Percentiles rank a stretch among this genome's conserved stretches.
Conservation (phyloP, 2,888 invertebrate genomes). For the Athripsodes cinereus region DNA sequence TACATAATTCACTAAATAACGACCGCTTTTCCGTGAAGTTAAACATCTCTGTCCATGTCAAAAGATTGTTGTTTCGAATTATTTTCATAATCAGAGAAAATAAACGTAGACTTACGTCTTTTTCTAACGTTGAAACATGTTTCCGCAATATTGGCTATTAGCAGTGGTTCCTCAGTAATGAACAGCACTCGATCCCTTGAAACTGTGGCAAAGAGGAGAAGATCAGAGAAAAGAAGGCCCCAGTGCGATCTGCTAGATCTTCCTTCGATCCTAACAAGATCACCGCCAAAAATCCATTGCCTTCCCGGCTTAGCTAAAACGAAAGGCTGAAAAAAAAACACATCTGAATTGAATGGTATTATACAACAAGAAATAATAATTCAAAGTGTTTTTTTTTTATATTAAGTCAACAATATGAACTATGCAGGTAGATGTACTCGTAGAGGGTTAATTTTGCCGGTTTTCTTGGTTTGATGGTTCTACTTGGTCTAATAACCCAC, state of each 20-base stretch:
- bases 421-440: no score
- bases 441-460: no score
- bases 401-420: no score
- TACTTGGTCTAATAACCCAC: no score
- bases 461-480: no score
- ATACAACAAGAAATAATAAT: no score
- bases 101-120: slow-evolving; percentile 52
- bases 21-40: no score
- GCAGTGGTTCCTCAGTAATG: slow-evolving; percentile 81
- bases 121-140: slow-evolving; percentile 82
- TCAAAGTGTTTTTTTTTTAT: no score
- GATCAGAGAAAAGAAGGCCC: slow-evolving; percentile 79
- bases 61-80: no score
- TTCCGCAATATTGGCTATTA: slow-evolving; percentile 70
- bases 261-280: slow-evolving; percentile 76
- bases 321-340: slow-evolving; percentile 67
- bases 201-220: slow-evolving; percentile 79
- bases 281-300: slow-evolving; percentile 87
- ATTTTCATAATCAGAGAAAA: neutral
- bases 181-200: slow-evolving; percentile 81
- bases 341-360: no score
- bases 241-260: slow-evolving; percentile 76
- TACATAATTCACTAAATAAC: no score
- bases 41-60: no score
- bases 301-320: slow-evolving; percentile 75